These are phyloP conservation scores for Serranochromis macrocephalus DNA, from an alignment of 2,113 vertebrate genomes.

Conservation along the genomic window DNA sequence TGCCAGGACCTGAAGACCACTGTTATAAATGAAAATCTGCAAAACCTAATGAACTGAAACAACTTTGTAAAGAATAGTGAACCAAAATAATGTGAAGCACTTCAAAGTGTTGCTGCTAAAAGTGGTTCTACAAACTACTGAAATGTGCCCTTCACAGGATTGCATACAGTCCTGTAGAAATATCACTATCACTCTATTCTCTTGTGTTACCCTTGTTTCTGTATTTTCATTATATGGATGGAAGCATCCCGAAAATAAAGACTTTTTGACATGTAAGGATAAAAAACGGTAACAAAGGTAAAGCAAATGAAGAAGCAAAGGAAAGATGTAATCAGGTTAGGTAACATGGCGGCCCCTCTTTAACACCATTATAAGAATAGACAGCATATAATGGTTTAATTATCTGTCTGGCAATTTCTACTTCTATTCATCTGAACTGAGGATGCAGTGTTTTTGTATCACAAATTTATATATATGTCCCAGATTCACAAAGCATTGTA, in stretches of 20 bases:
- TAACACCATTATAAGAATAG: conserved; percentile 25
- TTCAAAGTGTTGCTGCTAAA: neutral
- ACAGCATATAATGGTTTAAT: conserved; percentile 7
- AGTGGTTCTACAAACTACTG: neutral
- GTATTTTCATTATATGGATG: neutral
- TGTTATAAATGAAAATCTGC: neutral
- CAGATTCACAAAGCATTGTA: neutral
- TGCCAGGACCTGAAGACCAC: neutral
- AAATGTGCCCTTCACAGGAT: neutral
- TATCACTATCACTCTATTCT: rapidly evolving
- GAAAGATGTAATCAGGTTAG: neutral
- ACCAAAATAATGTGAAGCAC: neutral
- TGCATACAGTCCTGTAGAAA: neutral
- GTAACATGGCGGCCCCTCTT: neutral
- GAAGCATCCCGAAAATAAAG: neutral
- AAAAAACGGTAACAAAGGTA: neutral
- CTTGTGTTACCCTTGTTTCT: neutral
- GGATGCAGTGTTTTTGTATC: neutral
- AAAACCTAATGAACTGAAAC: neutral
- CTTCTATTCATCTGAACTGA: neutral
- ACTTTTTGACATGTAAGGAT: neutral
- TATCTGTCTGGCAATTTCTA: neutral
- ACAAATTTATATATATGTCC: neutral
- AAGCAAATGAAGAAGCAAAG: neutral
- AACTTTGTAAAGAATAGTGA: neutral